Base-by-base conservation (phyloP, 2,888 invertebrate genomes). In the Plagiodera versicolora region DNA sequence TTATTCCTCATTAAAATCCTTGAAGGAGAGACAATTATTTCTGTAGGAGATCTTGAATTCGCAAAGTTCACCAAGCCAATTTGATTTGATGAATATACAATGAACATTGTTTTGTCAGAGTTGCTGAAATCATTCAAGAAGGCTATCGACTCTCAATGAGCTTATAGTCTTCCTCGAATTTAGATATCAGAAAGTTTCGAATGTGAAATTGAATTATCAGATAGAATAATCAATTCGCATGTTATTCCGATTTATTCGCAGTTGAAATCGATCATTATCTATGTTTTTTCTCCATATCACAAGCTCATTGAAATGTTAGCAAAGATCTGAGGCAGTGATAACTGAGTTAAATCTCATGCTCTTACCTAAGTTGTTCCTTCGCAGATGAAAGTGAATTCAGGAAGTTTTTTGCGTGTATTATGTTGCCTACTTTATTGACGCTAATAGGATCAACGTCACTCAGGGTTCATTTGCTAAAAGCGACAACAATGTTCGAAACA, bases 351-450 rank as follows among this genome's bases (percentile, higher is more conserved):
- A 44, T 16, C 45, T 28, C 11, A 30, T 44, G 39, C 63, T 61
- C 51, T 60, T 63, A 61, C 57, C 53, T 49, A 58, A 56, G 56
- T 46, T 52, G 46, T 61, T 55, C 58, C 35, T 61, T 58, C 56
- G 30, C 55, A 44, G 62, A 62, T 58, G 66, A 68, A 67, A 65
- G 68, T 66, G 57, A 66, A 62, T 24, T 30, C 55, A 53, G 67
- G 69, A 65, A 70, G 66, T 67, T 68, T 67, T 64, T 66, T 51
- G 46, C 56, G 52, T 8, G 28, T 56, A 56, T 58, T 59, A 51
- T 60, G 20, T n/a, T 20, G 20, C 53, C 45, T 19, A 46, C 58
- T 50, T 59, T 66, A 66, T 11, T 58, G 61, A 62, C 61, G 52
- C 49, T 58, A 62, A 62, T 62, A 62, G 58, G 58, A 58, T 58